These are phyloP conservation scores for Eumerus sabulonum DNA, from an alignment of 2,888 invertebrate species.

Conservation along the genomic window DNA sequence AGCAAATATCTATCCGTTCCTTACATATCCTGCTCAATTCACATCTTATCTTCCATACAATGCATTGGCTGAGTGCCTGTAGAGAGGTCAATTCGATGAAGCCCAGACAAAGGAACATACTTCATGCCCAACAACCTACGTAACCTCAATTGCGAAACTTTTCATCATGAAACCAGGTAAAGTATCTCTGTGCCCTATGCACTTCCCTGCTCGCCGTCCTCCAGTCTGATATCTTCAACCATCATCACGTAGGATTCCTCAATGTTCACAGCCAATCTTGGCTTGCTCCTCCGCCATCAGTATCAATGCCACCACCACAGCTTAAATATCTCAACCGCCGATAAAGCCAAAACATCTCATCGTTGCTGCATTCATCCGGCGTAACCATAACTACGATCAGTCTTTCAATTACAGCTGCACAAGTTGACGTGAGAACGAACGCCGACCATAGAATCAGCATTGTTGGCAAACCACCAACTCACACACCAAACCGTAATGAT, in stretches of 20 bases:
- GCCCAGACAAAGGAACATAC: too few species aligned
- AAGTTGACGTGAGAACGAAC: conserved; percentile 27
- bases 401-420: conserved; percentile 60
- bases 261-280: not conserved
- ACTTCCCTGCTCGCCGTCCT: too few species aligned
- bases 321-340: conserved; percentile 52
- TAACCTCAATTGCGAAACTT: too few species aligned
- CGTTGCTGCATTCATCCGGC: conserved; percentile 37
- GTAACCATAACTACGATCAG: conserved; percentile 57
- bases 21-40: too few species aligned
- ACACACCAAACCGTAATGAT: conserved; percentile 6
- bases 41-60: too few species aligned
- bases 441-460: conserved; percentile 14
- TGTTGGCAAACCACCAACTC: conserved; percentile 3
- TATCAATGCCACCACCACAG: conserved; percentile 16
- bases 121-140: too few species aligned
- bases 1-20: too few species aligned
- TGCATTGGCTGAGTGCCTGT: too few species aligned
- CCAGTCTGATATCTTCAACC: not conserved
- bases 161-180: too few species aligned
- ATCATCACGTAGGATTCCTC: conserved; percentile 20
- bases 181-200: too few species aligned
- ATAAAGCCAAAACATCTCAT: conserved; percentile 37
- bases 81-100: too few species aligned
- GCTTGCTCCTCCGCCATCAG: not conserved